These are phyloP conservation scores for Anthopleura xanthogrammica DNA, from an alignment of 92 coral and sea anemone species.

Conservation along the genomic window DNA sequence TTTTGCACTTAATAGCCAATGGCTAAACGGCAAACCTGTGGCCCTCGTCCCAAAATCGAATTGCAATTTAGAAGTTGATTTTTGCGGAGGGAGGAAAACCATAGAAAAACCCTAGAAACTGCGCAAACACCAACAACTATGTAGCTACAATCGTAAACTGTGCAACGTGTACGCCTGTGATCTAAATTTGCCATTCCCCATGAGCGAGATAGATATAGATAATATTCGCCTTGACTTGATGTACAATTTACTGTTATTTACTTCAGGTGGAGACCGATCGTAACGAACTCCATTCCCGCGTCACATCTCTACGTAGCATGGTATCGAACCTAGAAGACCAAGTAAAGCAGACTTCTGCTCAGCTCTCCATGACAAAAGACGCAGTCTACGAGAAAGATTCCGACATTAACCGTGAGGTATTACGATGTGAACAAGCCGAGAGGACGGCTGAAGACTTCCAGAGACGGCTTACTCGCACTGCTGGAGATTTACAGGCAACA, in stretches of 20 bases:
- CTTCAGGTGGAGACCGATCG: conserved; percentile 86
- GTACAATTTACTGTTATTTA: background rate
- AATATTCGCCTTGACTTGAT: no score
- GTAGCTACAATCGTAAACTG: background rate
- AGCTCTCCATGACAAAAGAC: conserved; percentile 82
- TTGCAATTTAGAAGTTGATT: no score
- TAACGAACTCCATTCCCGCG: conserved; percentile 83
- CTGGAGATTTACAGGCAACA: conserved; percentile 84
- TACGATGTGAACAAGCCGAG: conserved; percentile 88
- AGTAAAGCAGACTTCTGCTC: conserved; percentile 77
- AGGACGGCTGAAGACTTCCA: conserved; percentile 92
- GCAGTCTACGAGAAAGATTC: conserved; percentile 81
- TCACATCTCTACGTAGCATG: conserved; percentile 81
- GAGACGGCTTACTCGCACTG: conserved; percentile 76
- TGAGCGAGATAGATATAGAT: no score
- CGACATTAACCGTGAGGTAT: conserved; percentile 73
- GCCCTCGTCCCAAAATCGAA: no score
- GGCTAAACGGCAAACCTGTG: no score
- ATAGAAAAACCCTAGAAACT: no score
- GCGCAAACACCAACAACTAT: no score
- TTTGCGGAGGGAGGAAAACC: no score
- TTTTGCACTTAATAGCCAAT: no score
- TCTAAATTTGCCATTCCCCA: no score
- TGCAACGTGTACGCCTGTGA: no score
- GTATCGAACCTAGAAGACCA: conserved; percentile 90